Conservation (phyloP, 2,888 invertebrate species). For the Drosophila gaucha region DNA sequence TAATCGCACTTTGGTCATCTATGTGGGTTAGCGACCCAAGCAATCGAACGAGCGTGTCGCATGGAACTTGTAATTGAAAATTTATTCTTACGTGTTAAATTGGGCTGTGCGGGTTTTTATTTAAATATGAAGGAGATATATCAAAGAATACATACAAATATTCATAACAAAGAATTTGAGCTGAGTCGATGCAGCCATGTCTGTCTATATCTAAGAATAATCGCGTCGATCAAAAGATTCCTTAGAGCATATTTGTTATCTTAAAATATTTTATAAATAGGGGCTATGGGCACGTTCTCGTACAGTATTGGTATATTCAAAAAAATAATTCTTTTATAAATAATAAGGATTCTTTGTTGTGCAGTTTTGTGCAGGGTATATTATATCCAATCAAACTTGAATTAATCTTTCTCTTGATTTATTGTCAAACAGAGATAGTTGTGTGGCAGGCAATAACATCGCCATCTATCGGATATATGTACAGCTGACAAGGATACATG, state of each 20-base stretch:
- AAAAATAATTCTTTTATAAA: too few relatives aligned
- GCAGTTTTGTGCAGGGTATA: neutral
- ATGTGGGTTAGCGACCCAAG: conserved; percentile 63
- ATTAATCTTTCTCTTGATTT: neutral
- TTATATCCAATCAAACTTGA: neutral
- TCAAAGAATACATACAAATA: neutral
- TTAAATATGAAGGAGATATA: neutral
- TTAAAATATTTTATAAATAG: neutral
- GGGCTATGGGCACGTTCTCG: neutral
- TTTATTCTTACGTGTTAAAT: conserved; percentile 14
- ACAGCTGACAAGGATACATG: conserved; percentile 34
- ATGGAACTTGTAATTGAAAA: conserved; percentile 53
- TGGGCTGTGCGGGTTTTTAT: neutral
- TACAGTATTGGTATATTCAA: neutral
- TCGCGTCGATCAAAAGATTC: too few relatives aligned
- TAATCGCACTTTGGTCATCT: conserved; percentile 66
- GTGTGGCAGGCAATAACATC: conserved; percentile 3
- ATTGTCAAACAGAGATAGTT: conserved; percentile 1
- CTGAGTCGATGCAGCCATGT: neutral
- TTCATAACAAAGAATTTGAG: neutral
- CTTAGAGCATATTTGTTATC: too few relatives aligned
- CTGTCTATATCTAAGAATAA: too few relatives aligned
- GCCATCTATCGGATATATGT: conserved; percentile 36
- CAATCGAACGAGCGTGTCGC: conserved; percentile 21
- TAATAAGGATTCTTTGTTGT: too few relatives aligned